Evolutionary conservation across 2,888 invertebrate genomes (phyloP), one percentile per base, ranked within the genome.

Genomic region (Amphipyra berbera): DNA sequence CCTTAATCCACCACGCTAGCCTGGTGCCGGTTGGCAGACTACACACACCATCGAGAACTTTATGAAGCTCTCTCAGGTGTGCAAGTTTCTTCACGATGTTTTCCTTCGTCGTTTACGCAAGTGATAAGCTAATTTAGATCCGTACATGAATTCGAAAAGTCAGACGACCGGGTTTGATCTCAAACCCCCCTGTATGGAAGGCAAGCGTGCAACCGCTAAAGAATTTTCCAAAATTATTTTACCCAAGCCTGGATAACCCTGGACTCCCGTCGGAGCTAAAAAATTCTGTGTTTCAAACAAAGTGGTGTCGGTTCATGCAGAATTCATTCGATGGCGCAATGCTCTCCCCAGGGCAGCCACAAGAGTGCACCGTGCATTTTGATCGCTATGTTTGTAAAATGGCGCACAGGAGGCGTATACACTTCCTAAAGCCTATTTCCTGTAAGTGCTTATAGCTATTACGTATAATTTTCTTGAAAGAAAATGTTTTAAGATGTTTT

Each of bases 271-370:
- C 38, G 57, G 14, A 55, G 65, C 77, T 78, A 70, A 83, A 84
- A 81, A 82, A 82, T 76, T 79, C 67, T 45, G 69, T 68, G 57
- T 57, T 62, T 61, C 54, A 53, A 72, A 77, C 80, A 78, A 67
- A 74, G 59, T 73, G 66, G 58, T 42, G 61, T 46, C 52, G 48
- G 71, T 70, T 81, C 80, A 84, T 86, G 70, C 63, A 83, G 75
- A 73, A 86, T 86, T 86, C 82, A 86, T 76, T 61, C 63, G 66
- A 82, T 76, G 72, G 78, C 52, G 81, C 84, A 82, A 80, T 82
- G 74, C 83, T 82, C 85, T 84, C 76, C 68, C 68, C 38, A 38
- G 57, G 62, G 73, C 65, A 38, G 45, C 59, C 57, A 65, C 59
- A 70, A 73, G 69, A 77, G 65, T 72, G 66, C 61, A 73, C 63